phyloP scores from a whole-genome alignment of 2,888 invertebrate species.

The Chrysolina americana region DNA sequence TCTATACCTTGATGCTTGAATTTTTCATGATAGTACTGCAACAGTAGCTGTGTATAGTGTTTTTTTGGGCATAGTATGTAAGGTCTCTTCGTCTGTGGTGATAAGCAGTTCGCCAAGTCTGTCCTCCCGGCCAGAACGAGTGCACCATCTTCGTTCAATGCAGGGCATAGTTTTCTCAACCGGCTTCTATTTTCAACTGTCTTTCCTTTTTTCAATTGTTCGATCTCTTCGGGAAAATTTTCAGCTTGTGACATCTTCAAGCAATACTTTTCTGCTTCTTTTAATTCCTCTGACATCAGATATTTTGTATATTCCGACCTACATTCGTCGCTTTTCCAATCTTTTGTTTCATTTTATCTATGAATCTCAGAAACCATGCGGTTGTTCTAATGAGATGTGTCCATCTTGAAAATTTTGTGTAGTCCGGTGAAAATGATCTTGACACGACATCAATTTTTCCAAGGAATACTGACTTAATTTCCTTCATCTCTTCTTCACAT shows the following conservation, averaged over 20 bases:
- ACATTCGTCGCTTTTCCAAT: not conserved
- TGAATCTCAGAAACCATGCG: not conserved
- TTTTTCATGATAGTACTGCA: not conserved
- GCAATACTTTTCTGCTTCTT: not conserved
- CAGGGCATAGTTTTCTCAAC: not conserved
- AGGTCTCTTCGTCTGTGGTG: not conserved
- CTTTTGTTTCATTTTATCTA: not conserved
- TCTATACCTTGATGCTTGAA: conserved; percentile 18
- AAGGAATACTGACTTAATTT: not conserved
- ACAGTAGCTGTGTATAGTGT: not conserved
- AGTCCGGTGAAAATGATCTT: not conserved
- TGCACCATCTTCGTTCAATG: not conserved
- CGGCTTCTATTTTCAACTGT: not conserved
- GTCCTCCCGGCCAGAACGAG: not conserved
- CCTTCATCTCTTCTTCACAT: not conserved
- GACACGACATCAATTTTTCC: not conserved
- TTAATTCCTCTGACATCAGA: not conserved
- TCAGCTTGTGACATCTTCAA: not conserved
- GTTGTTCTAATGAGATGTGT: not conserved
- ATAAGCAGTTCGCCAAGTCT: not conserved
- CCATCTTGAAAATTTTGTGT: not conserved
- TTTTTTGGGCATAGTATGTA: not conserved
- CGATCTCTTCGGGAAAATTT: not conserved
- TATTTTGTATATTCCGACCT: not conserved
- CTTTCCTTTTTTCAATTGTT: not conserved